A percentile compares a stretch with the other conserved stretches of the same genome.
These are phyloP conservation scores for Drosophila grimshawi DNA, from an alignment of 1,140 invertebrate genomes.

Conservation along the genomic window DNA sequence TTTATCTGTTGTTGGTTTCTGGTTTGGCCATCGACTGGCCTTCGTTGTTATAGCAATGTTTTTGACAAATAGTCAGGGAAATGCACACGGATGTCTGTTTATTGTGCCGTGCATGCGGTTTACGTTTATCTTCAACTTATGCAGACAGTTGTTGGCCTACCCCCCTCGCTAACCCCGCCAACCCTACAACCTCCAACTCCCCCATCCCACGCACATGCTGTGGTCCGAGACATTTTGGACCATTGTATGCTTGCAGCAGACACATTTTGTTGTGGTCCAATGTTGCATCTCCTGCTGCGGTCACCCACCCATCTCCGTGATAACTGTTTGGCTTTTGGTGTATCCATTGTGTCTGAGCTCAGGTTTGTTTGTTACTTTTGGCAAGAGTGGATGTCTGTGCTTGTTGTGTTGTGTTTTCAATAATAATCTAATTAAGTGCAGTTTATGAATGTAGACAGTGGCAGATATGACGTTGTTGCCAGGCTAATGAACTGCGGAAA, in stretches of 20 bases:
- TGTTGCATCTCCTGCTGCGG: slow-evolving; percentile 45
- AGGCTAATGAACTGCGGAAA: slow-evolving; percentile 48
- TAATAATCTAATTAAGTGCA: slow-evolving; percentile 76
- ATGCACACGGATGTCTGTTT: slow-evolving; percentile 83
- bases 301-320: slow-evolving; percentile 28
- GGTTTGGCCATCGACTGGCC: slow-evolving; percentile 45
- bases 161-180: neutral
- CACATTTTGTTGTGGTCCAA: slow-evolving; percentile 74
- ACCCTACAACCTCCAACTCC: neutral
- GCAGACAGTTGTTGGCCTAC: slow-evolving; percentile 69
- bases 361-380: slow-evolving; percentile 59
- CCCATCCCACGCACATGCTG: slow-evolving; percentile 46
- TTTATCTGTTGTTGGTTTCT: slow-evolving; percentile 77
- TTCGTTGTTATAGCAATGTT: slow-evolving; percentile 78
- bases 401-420: slow-evolving; percentile 53
- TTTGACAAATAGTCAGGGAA: slow-evolving; percentile 83
- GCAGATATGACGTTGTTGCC: slow-evolving; percentile 27
- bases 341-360: slow-evolving; percentile 44
- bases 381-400: slow-evolving; percentile 13
- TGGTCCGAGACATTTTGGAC: slow-evolving; percentile 72
- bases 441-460: slow-evolving; percentile 48
- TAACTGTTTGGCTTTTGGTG: slow-evolving; percentile 63
- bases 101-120: slow-evolving; percentile 82
- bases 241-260: slow-evolving; percentile 70
- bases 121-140: slow-evolving; percentile 82